Conservation (phyloP, 2,888 invertebrate genomes). For the Xestia c-nigrum region DNA sequence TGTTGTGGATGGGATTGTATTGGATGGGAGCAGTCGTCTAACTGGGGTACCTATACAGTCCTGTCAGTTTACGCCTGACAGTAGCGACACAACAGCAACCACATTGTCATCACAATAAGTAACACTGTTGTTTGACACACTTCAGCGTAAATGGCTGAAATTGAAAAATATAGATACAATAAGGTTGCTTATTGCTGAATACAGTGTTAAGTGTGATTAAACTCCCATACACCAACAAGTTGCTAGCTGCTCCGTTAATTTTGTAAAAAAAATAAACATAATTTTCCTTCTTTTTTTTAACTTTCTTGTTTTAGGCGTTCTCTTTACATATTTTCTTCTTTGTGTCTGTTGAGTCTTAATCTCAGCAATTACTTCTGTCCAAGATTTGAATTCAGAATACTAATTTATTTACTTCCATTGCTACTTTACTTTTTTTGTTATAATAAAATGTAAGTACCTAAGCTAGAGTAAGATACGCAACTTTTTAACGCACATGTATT, state of each 20-base stretch:
- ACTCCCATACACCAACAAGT: neutral
- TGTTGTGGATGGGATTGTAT: too few species aligned
- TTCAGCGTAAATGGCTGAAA: neutral
- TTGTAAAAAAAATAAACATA: neutral
- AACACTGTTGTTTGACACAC: neutral
- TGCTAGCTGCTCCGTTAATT: conserved; percentile 1
- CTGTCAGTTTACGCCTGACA: neutral
- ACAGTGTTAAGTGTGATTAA: neutral
- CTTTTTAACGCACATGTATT: too few species aligned
- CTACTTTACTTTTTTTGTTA: too few species aligned
- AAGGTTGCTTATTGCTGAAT: neutral
- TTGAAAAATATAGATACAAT: neutral
- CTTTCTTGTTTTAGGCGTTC: neutral
- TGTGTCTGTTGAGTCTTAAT: conserved; percentile 17
- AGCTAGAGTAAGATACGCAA: too few species aligned
- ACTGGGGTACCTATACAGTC: neutral
- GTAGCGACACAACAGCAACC: neutral
- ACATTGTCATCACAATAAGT: neutral
- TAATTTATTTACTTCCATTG: neutral
- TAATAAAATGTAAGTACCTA: too few species aligned
- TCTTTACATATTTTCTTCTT: neutral
- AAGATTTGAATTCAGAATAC: conserved; percentile 6
- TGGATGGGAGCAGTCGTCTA: too few species aligned
- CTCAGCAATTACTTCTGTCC: neutral
- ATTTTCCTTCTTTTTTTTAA: neutral